A percentile compares a stretch with the other conserved stretches of the same genome.
Conservation (phyloP, 2,888 invertebrate species). For the Chydorus sphaericus region DNA sequence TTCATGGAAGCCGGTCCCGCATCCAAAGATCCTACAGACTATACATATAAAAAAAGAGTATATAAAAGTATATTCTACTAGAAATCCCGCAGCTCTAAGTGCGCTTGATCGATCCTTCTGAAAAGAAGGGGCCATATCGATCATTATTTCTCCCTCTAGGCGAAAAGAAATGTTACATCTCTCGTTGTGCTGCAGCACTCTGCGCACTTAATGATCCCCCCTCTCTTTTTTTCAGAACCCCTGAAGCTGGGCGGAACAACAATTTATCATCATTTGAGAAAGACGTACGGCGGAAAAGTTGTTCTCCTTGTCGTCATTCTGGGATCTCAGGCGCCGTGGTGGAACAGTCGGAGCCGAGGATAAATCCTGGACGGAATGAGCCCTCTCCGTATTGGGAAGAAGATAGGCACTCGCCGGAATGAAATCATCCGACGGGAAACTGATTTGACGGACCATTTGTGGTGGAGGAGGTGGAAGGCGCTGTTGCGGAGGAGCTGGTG, state of each 20-base stretch:
- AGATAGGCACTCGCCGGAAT: background rate
- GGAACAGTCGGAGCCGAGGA: slow-evolving; percentile 37
- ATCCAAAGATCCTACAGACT: background rate
- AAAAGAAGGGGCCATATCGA: no score
- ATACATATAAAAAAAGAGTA: background rate
- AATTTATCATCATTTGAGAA: no score
- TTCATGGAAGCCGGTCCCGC: background rate
- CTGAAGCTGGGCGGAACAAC: no score
- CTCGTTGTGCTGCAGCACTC: no score
- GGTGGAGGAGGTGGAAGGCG: background rate
- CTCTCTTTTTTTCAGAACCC: no score
- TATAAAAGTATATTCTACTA: background rate
- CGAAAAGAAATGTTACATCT: no score
- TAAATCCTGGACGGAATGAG: background rate
- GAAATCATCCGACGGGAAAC: slow-evolving; percentile 7
- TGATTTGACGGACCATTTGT: slow-evolving; percentile 8
- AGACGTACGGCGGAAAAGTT: no score
- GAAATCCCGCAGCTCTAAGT: background rate
- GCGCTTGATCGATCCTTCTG: no score
- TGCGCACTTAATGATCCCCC: no score
- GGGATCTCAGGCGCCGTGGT: slow-evolving; percentile 37
- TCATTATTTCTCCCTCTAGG: no score
- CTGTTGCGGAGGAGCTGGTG: slow-evolving; percentile 23
- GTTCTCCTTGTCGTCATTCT: slow-evolving; percentile 33
- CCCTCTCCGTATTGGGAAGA: slow-evolving; percentile 3